phyloP scores from a whole-genome alignment of 2,888 invertebrate species.

The Macroteleia sp. region DNA sequence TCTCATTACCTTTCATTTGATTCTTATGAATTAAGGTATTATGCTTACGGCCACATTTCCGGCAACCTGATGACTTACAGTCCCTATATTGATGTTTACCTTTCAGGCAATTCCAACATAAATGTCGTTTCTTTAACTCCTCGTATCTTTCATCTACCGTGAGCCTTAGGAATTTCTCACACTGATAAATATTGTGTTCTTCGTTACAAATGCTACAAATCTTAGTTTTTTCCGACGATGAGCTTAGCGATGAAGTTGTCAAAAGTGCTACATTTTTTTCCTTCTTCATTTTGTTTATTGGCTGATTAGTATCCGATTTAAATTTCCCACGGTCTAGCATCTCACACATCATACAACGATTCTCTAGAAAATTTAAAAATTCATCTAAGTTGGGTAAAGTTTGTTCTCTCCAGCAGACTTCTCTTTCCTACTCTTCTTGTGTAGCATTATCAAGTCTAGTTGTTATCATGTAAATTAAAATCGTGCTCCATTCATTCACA shows the following conservation, averaged over 20 bases:
- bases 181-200: neutral
- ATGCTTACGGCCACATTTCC: conserved; percentile 1
- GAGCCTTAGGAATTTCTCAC: neutral
- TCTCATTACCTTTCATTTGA: neutral
- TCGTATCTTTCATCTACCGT: neutral
- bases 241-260: neutral
- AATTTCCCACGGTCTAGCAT: neutral
- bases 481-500: conserved; percentile 3
- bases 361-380: neutral
- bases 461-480: conserved; percentile 12
- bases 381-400: neutral
- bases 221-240: neutral
- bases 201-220: neutral
- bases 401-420: neutral
- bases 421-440: conserved; percentile 11
- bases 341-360: neutral
- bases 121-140: neutral
- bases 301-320: neutral
- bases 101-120: conserved; percentile 4
- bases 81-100: neutral
- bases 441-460: conserved; percentile 5
- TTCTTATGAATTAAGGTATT: conserved; percentile 4
- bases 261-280: neutral
- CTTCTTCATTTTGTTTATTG: neutral
- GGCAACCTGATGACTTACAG: conserved; percentile 9